Conservation (phyloP, 2,888 invertebrate genomes). For the Cantharis rufa region DNA sequence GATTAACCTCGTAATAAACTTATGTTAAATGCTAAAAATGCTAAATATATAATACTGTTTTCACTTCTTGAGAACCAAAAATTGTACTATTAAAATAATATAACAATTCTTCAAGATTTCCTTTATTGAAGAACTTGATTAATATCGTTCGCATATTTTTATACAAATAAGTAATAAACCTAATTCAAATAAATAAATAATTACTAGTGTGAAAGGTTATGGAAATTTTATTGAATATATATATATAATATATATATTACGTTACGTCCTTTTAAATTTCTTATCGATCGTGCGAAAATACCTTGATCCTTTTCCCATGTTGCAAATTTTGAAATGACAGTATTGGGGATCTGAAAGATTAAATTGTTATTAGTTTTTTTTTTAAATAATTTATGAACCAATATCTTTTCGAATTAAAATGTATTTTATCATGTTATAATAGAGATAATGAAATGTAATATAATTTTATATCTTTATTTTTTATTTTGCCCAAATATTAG, state of each 20-base stretch:
- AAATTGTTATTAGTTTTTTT: background rate
- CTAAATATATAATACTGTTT: background rate
- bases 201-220: background rate
- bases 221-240: background rate
- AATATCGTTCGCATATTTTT: background rate
- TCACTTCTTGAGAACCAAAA: background rate
- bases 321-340: conserved; percentile 73
- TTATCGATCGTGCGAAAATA: conserved; percentile 38
- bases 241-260: background rate
- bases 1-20: background rate
- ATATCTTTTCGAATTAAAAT: background rate
- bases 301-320: conserved; percentile 63
- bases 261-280: conserved; percentile 23
- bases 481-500: background rate
- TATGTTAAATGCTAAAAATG: background rate
- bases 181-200: conserved; percentile 2
- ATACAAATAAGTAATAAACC: background rate
- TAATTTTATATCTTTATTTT: background rate
- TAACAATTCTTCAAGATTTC: background rate
- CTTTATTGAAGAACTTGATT: background rate
- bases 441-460: background rate
- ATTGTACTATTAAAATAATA: background rate
- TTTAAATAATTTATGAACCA: conserved; percentile 2
- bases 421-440: background rate
- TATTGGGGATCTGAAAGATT: conserved; percentile 65